Evolutionary conservation across 2,113 vertebrate species (phyloP), one percentile per base, ranked within the genome.

Genomic region (Rhynchomys soricoides): DNA sequence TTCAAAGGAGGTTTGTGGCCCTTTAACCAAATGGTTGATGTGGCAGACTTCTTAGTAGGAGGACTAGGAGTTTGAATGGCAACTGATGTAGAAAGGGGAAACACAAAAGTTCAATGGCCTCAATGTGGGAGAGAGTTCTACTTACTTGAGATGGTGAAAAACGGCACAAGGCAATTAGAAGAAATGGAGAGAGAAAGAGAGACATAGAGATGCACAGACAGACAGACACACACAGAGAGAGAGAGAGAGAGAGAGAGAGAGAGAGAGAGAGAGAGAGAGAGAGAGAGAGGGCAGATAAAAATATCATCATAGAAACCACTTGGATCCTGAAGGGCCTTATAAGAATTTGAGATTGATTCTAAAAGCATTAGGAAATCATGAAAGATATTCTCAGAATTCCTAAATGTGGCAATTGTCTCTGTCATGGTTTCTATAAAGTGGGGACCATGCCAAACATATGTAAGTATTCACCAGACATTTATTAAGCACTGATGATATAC

Each of bases 281-380:
- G 26, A 40, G 3, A 79, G 45, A 50, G 37, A 82, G 10, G 31
- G 43, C 48, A 26, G 45, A 78, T 78, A 59, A 89, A 37, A 31
- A 24, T 90, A 64, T 40, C 83, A 88, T 83, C 31, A 89, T 7
- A 73, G 50, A 91, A 86, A 91, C 0, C 0, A 78, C 31, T 77
- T 48, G 96, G 50, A 90, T 77, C 37, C 89, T 29, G 2, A 40
- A 82, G 21, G 2, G 3, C 26, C 48, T 93, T 62, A 57, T 15
- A 31, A 43, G 7, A 82, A 43, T 37, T 40, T 85, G 24, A 5
- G 71, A 64, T 11, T 79, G 75, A 75, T 82, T 92, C 40, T 91
- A 87, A 89, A 52, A 52, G 17, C n/a, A 24, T 59, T 95, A n/a
- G n/a, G 21, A 86, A 96, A 85, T 31, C 22, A 86, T 29, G 68